Evolutionary conservation across 1,140 invertebrate species (phyloP).

Genomic region (Drosophila lini): DNA sequence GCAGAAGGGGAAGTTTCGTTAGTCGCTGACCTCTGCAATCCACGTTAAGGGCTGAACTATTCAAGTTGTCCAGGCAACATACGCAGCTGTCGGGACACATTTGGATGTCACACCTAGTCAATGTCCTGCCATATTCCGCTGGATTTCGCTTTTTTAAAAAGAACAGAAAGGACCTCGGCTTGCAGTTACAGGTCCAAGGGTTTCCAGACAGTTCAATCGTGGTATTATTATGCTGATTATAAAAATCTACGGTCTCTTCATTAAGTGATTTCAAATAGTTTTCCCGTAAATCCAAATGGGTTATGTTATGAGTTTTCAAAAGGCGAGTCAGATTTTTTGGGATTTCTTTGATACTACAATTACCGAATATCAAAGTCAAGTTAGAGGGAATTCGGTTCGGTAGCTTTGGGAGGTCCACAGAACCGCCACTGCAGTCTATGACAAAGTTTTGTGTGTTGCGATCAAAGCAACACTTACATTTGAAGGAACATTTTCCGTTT

Average conservation of each 20-base stretch:
- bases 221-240: not conserved
- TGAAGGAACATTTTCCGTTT: not conserved
- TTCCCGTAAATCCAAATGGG: not conserved
- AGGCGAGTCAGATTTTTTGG: not conserved
- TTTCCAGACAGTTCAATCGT: slow-evolving; percentile 1
- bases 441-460: not conserved
- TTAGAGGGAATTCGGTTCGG: not conserved
- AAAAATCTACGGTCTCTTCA: not conserved
- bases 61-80: slow-evolving; percentile 5
- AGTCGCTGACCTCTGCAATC: slow-evolving; percentile 9
- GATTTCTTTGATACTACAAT: not conserved
- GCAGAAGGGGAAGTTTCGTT: not conserved
- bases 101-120: not conserved
- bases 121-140: not conserved
- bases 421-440: not conserved
- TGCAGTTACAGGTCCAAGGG: not conserved
- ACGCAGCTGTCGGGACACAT: slow-evolving; percentile 1
- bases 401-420: not conserved
- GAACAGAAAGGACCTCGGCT: not conserved
- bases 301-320: not conserved
- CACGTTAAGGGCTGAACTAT: not conserved
- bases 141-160: not conserved
- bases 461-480: not conserved
- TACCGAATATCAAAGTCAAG: not conserved
- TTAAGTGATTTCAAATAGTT: not conserved